phyloP scores from a whole-genome alignment of 2,797 vertebrate species.

The Apogon talboti region DNA sequence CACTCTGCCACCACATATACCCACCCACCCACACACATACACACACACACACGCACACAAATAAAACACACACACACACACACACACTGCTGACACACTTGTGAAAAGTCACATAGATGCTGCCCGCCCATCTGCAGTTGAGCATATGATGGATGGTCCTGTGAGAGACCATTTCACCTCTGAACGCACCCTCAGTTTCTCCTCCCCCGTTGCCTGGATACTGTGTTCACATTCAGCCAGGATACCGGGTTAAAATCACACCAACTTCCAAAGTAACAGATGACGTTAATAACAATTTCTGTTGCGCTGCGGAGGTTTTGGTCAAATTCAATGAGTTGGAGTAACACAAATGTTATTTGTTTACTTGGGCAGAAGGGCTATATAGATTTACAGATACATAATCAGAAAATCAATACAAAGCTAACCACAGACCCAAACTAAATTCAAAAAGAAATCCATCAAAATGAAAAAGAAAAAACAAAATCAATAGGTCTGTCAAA shows the following conservation, averaged over 20 bases:
- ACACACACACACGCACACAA: conserved; percentile 32
- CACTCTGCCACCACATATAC: conserved; percentile 4
- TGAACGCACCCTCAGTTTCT: conserved; percentile 16
- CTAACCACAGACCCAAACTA: conserved; percentile 16
- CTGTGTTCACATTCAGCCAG: conserved; percentile 16
- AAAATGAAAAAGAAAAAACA: not conserved
- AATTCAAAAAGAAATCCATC: conserved; percentile 25
- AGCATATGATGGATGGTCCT: conserved; percentile 53
- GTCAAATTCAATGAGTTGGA: conserved; percentile 13
- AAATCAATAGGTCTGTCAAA: conserved; percentile 34
- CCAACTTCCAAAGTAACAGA: conserved; percentile 1
- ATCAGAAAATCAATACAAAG: conserved; percentile 45
- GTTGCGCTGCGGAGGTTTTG: conserved; percentile 12
- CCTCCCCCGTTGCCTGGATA: conserved; percentile 32
- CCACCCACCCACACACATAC: conserved; percentile 32
- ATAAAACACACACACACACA: conserved; percentile 9
- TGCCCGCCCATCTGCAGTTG: conserved; percentile 14
- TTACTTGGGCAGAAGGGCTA: conserved; percentile 11
- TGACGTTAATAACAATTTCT: conserved; percentile 32
- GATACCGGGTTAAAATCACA: conserved; percentile 30
- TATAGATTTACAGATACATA: conserved; percentile 30
- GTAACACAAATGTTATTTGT: conserved; percentile 37
- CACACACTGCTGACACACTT: conserved; percentile 20
- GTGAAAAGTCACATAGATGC: conserved; percentile 16
- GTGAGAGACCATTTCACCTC: conserved; percentile 41